Evolutionary conservation across 2,797 vertebrate genomes (phyloP), one percentile per base, ranked within the genome.

Genomic region (Echeneis naucrates): DNA sequence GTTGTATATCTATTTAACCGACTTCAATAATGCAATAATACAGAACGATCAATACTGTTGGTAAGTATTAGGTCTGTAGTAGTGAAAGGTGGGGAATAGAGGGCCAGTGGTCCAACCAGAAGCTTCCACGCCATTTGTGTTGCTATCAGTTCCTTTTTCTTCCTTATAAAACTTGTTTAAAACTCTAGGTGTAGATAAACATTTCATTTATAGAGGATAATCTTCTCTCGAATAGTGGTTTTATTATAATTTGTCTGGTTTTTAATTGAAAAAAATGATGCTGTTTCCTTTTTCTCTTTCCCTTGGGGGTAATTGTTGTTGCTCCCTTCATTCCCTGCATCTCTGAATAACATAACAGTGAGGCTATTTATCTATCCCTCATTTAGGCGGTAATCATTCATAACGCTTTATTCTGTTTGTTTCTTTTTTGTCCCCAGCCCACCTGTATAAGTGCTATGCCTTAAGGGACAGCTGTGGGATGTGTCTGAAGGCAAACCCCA

Each of bases 401-500:
- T n/a, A n/a, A n/a, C 19, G 38, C 42, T 40, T 21, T 9, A 42
- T 26, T 23, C 4, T 44, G 0, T 23, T 17, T 9, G 26, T 61
- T 40, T 56, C 23, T 33, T 53, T 12, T 56, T 61, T 63, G 8
- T 67, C 48, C 67, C 5, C 92, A 99, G 97, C 97, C 33, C 98
- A 99, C 89, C 94, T 99, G 71, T 99, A 99, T 84, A 99, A 99
- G 90, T 99, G 98, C 90, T 96, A 95, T 0, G 98, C 98, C 0
- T 90, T 97, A 86, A 92, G 98, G 54, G 96, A 97, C 89, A 99
- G 98, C 94, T 99, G 98, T 0, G 98, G 98, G 0, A 95, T 98
- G 92, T 99, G 98, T 90, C 94, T 99, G 77, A 99, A 99, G 92
- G 97, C 98, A 0, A 97, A 99, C 90, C 97, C 96, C 0, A 94